Base-by-base conservation (phyloP, 1,140 invertebrate species). In the Pemphigus obesinymphae region DNA sequence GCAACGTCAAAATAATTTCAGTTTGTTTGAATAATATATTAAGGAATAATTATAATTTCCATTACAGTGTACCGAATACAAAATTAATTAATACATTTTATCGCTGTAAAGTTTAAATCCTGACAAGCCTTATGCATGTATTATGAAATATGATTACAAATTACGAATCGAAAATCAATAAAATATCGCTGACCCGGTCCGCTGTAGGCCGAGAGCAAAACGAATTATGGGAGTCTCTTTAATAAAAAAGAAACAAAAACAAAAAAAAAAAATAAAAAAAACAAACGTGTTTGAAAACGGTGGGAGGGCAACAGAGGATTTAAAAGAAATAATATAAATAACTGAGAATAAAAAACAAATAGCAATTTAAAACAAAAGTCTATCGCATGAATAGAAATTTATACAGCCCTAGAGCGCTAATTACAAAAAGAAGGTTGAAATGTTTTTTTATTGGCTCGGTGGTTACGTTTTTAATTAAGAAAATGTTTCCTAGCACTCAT, bases 381-480 rank as follows among this genome's bases (percentile, higher is more conserved):
- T 29, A 80, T 63, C 20, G n/a, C n/a, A 80, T 29, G 23, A 45
- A 80, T 61, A 63, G 40, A 58, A 78, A 80, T 63, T 43, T 80
- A 63, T 80, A 63, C 63, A 26, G 34, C 31, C 55, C 53, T 17
- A 37, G 55, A 45, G 76, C 76, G 55, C 55, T 80, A 61, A 80
- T 80, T 80, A 80, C 23, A 45, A 80, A 61, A 63, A 45, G 37
- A 80, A 80, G 53, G 34, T 63, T 61, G 37, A 43, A 80, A 80
- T 80, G 63, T 63, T 63, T 63, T 80, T 55, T 78, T 78, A 78
- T 78, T 78, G 75, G 75, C 75, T 78, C 75, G 15, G 75, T 29
- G 76, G 76, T 80, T 80, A 80, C 53, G 55, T 61, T 80, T 80
- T 80, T 80, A 63, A 80, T 80, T 80, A 80, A 63, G 53, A 63